A percentile compares a stretch with the other conserved stretches of the same genome.
Evolutionary conservation across 2,113 vertebrate species (phyloP).

Genomic region (Micronycteris hirsuta): DNA sequence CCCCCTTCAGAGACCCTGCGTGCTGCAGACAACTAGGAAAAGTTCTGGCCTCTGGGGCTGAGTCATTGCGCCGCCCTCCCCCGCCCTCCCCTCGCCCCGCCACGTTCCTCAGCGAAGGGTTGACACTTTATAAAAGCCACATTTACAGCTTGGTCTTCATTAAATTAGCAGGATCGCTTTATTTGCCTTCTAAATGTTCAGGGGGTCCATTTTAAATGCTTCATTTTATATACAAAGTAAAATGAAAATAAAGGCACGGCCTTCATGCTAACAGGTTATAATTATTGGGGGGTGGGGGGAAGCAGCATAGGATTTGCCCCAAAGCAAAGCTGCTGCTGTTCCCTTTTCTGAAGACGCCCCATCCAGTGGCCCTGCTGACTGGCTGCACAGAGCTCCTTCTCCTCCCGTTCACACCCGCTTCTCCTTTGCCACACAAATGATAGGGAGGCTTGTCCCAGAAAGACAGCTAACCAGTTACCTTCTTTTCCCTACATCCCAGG

Average conservation of each 20-base stretch:
- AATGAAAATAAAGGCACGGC: neutral
- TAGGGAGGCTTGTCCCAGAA: neutral
- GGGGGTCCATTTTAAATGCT: neutral
- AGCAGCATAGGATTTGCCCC: neutral
- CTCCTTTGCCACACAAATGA: neutral
- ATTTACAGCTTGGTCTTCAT: neutral
- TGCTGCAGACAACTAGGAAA: neutral
- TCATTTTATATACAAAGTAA: neutral
- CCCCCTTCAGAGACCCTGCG: neutral
- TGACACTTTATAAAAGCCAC: neutral
- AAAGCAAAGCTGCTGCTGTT: neutral
- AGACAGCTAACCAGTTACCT: neutral
- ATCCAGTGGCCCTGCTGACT: neutral
- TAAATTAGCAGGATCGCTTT: neutral
- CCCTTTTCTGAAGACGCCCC: neutral
- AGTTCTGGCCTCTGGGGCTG: neutral
- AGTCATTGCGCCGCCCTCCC: neutral
- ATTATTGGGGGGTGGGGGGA: neutral
- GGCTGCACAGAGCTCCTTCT: neutral
- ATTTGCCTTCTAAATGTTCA: constrained; percentile 7
- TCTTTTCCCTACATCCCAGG: neutral
- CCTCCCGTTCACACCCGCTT: neutral
- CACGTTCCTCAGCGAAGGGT: neutral
- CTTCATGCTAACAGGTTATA: neutral
- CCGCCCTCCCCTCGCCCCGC: neutral